A percentile compares a stretch with the other conserved stretches of the same genome.
Evolutionary conservation across 2,113 vertebrate genomes (phyloP).

Genomic region (Pteropus alecto): DNA sequence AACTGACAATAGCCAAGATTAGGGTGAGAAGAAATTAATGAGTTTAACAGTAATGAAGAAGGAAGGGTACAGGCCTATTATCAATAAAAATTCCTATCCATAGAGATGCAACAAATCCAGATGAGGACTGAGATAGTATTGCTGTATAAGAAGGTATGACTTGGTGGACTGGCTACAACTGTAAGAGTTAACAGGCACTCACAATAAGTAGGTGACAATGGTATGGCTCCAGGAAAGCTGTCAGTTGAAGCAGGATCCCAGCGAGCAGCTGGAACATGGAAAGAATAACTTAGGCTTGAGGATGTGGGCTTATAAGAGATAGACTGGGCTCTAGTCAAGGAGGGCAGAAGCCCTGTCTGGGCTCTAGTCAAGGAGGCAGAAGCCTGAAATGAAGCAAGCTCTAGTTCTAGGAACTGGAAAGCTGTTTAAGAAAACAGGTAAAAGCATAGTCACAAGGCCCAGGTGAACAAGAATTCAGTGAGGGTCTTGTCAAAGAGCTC

Average conservation of each 20-base stretch:
- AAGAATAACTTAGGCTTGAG: neutral
- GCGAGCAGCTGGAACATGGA: neutral
- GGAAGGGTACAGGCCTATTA: neutral
- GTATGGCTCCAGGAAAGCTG: neutral
- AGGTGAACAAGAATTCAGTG: neutral
- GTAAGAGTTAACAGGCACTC: neutral
- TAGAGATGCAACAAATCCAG: neutral
- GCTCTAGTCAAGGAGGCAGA: neutral
- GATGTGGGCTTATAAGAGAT: neutral
- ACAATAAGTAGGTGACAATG: neutral
- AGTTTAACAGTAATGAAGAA: neutral
- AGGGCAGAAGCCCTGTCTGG: neutral
- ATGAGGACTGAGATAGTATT: neutral
- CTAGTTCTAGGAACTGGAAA: neutral
- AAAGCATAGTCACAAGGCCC: neutral
- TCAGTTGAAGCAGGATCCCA: neutral
- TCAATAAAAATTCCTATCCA: neutral
- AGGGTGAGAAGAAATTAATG: neutral
- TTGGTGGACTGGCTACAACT: neutral
- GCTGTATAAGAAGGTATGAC: neutral
- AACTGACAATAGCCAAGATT: neutral
- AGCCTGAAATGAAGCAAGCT: neutral
- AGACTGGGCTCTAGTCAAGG: neutral
- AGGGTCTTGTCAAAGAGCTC: neutral
- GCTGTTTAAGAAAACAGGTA: neutral